Conservation (phyloP, 2,888 invertebrate species). For the Protodeltote pygarga region DNA sequence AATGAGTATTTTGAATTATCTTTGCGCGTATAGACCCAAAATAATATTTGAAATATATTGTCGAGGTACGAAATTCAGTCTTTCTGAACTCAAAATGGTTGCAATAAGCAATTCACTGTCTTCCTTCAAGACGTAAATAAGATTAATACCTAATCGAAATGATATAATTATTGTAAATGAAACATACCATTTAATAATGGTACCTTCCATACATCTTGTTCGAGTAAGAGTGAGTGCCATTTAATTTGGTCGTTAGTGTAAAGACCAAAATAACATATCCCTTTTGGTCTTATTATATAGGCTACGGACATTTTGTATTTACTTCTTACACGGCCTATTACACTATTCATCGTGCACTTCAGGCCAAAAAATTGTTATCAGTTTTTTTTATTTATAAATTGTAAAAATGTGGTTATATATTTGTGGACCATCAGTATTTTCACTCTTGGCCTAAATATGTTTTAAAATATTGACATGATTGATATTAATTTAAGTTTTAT, state of each 20-base stretch:
- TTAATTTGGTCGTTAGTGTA: constrained; percentile 26
- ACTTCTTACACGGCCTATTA: constrained; percentile 38
- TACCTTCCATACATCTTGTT: constrained; percentile 15
- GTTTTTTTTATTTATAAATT: constrained; percentile 12
- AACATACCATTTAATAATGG: constrained; percentile 13
- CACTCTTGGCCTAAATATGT: constrained; percentile 43
- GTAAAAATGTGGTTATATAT: constrained; percentile 2
- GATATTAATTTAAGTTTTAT: constrained; percentile 41
- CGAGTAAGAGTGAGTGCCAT: constrained; percentile 40
- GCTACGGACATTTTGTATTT: constrained; percentile 40
- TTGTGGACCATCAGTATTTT: constrained; percentile 33
- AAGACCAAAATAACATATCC: constrained; percentile 41
- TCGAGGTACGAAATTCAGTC: too few relatives aligned
- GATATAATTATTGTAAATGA: too few relatives aligned
- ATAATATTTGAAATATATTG: too few relatives aligned
- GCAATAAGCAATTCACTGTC: too few relatives aligned
- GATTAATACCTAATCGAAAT: too few relatives aligned
- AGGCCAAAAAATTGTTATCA: constrained; percentile 19
- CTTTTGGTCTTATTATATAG: constrained; percentile 26
- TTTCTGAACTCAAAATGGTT: too few relatives aligned
- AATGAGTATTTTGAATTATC: too few relatives aligned
- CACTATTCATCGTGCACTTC: constrained; percentile 28
- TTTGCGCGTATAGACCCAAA: too few relatives aligned
- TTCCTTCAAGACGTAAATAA: too few relatives aligned
- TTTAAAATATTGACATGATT: constrained; percentile 30